Percentiles rank a stretch among this genome's conserved stretches.
Evolutionary conservation across 2,797 vertebrate genomes (phyloP).

Genomic region (Salarias fasciatus): DNA sequence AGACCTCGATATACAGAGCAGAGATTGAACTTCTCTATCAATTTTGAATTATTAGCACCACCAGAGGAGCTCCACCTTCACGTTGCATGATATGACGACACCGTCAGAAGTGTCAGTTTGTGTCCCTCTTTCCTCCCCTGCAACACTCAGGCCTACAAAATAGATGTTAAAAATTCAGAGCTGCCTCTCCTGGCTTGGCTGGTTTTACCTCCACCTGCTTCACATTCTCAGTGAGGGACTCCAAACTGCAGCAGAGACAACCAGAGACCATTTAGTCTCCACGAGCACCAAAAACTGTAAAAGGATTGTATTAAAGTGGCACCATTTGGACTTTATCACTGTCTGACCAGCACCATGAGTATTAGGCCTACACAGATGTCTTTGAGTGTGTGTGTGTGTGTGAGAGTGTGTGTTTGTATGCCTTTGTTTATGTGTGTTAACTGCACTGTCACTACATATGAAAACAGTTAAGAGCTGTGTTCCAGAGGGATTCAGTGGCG

Average conservation of each 20-base stretch:
- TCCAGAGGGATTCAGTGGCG: conserved; percentile 10
- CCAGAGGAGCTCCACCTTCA: conserved; percentile 42
- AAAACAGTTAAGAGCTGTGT: conserved; percentile 45
- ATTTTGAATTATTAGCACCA: conserved; percentile 16
- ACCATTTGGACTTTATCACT: conserved; percentile 59
- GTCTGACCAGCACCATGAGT: conserved; percentile 69
- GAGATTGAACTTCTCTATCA: too few relatives aligned
- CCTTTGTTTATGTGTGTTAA: conserved; percentile 24
- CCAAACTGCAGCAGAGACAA: conserved; percentile 57
- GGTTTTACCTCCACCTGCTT: conserved; percentile 25
- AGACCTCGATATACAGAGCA: not conserved
- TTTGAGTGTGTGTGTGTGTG: conserved; percentile 31
- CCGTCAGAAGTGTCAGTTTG: too few relatives aligned
- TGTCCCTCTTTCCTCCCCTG: too few relatives aligned
- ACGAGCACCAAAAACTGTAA: conserved; percentile 70
- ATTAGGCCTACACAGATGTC: conserved; percentile 31
- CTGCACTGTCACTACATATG: conserved; percentile 43
- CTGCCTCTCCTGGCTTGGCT: conserved; percentile 11
- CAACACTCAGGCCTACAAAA: too few relatives aligned
- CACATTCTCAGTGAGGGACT: conserved; percentile 19
- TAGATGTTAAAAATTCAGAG: not conserved
- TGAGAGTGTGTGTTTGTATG: conserved; percentile 26
- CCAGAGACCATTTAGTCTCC: conserved; percentile 59
- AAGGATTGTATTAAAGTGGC: conserved; percentile 63
- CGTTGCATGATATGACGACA: too few relatives aligned